A percentile compares a stretch with the other conserved stretches of the same genome.
Evolutionary conservation across 2,113 vertebrate genomes (phyloP).

Genomic region (Siphamia tubifer): DNA sequence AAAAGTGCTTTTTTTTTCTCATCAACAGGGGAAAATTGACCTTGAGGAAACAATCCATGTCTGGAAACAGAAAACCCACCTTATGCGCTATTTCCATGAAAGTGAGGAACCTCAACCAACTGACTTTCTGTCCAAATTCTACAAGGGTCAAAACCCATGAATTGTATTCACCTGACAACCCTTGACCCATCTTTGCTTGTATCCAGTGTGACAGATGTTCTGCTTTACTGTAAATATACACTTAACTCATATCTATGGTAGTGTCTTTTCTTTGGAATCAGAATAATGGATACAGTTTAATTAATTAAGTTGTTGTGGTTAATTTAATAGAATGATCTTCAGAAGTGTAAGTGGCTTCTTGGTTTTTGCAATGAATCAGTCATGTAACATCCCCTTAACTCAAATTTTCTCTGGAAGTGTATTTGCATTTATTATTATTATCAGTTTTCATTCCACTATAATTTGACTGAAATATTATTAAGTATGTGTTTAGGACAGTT

Average conservation of each 20-base stretch:
- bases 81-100: slow-evolving; percentile 96
- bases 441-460: too few species aligned
- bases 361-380: neutral
- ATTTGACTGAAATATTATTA: too few species aligned
- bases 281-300: neutral
- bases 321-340: too few species aligned
- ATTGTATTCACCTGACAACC: slow-evolving; percentile 21
- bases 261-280: slow-evolving; percentile 5
- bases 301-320: too few species aligned
- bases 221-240: slow-evolving; percentile 78
- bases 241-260: slow-evolving; percentile 10
- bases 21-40: slow-evolving; percentile 92
- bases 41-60: slow-evolving; percentile 91
- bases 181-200: slow-evolving; percentile 26
- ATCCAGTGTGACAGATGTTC: slow-evolving; percentile 47
- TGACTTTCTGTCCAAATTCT: slow-evolving; percentile 96
- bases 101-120: slow-evolving; percentile 80
- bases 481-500: too few species aligned
- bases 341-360: neutral
- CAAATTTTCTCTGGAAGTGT: too few species aligned
- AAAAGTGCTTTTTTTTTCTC: neutral
- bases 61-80: slow-evolving; percentile 95
- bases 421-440: too few species aligned
- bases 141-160: slow-evolving; percentile 88
- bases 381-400: too few species aligned